Base-by-base conservation (phyloP, 2,113 vertebrate species). In the Phaethornis superciliosus region DNA sequence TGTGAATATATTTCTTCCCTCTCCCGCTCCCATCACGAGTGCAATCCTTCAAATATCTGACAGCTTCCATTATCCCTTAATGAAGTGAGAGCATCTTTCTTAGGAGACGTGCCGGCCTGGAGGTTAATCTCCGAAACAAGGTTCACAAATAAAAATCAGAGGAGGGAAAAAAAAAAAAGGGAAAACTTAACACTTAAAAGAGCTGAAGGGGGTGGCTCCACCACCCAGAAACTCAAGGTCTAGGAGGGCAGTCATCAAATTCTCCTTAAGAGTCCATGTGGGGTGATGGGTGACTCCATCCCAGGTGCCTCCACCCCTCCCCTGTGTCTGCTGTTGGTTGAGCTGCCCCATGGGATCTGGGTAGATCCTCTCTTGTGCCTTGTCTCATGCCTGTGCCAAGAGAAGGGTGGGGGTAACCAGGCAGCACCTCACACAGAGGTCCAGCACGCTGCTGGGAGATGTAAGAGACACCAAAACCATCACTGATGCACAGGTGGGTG, bases 51-150 rank as follows among this genome's bases (percentile, higher is more conserved):
- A 97, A 95, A 94, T 72, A 77, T 54, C 82, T 96, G 96, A 96
- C 95, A 97, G 91, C 89, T 93, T 94, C 95, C 94, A 95, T 96
- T 94, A 96, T 94, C 95, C 94, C 95, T 96, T 97, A 96, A 96
- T 97, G 95, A 96, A 96, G 94, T 96, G 91, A 95, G 89, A 86
- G 86, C 91, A 93, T 96, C 88, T 80, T 96, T 62, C 92, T 90
- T 35, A 86, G 93, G 93, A 81, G 94, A 74, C 0, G 4, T 1
- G 8, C 46, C 1, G 63, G 88, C 93, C 95, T 76, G 1, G 49
- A 21, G 96, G 96, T 96, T 94, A 95, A 97, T 91, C 69, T 3
- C 72, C 22, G 4, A 59, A 90, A 78, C 2, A 7, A 83, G 88
- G 82, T 21, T 84, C 93, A 93, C 94, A 95, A 95, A 96, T 91